Conservation (phyloP, 2,113 vertebrate genomes). For the Callocephalon fimbriatum region DNA sequence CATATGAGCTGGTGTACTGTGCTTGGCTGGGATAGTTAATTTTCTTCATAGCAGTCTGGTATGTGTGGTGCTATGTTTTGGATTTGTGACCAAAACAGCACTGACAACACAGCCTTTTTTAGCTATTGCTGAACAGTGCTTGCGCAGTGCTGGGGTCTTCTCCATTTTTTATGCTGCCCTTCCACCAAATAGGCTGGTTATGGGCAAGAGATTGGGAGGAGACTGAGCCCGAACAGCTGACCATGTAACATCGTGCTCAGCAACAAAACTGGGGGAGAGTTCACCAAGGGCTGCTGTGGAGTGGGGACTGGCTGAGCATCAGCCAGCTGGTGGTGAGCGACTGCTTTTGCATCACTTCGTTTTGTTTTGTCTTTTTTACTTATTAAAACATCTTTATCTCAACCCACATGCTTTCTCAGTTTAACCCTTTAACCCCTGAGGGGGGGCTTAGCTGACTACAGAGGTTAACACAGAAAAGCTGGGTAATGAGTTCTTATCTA, state of each 20-base stretch:
- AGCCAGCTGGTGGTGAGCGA: not conserved
- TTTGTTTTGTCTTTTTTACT: not conserved
- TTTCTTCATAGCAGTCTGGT: not conserved
- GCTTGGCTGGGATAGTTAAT: not conserved
- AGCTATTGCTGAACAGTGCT: not conserved
- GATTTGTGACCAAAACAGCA: not conserved
- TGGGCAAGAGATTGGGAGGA: not conserved
- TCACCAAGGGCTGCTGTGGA: not conserved
- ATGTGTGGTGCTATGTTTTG: not conserved
- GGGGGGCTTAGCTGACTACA: not conserved
- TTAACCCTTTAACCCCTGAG: not conserved
- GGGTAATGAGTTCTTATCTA: not conserved
- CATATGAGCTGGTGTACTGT: not conserved
- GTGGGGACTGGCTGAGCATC: not conserved
- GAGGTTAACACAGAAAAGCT: not conserved
- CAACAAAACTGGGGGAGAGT: not conserved
- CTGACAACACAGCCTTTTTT: not conserved
- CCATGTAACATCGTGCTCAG: rapidly evolving
- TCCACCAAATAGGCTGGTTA: not conserved
- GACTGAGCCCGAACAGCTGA: not conserved
- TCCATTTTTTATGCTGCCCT: not conserved
- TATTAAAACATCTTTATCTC: not conserved
- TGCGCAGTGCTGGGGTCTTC: not conserved
- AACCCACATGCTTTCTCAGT: not conserved
- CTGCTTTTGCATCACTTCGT: not conserved